Conservation (phyloP, 2,888 invertebrate genomes). For the Luffia ferchaultella region DNA sequence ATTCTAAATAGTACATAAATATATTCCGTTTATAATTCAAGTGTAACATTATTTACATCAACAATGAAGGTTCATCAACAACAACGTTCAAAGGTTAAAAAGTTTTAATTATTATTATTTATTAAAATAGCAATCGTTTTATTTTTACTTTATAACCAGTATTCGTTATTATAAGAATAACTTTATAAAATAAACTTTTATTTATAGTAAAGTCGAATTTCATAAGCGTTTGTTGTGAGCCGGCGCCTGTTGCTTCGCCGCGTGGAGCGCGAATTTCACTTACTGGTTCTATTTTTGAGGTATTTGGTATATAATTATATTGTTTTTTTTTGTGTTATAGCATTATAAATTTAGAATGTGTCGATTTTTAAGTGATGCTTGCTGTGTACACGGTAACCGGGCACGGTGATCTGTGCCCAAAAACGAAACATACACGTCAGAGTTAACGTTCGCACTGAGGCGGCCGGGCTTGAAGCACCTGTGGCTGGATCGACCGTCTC, state of each 20-base stretch:
- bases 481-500: slow-evolving; percentile 58
- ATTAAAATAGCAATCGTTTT: not conserved
- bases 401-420: not conserved
- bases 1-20: not conserved
- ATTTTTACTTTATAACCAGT: slow-evolving; percentile 15
- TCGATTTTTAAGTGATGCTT: not conserved
- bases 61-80: not conserved
- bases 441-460: slow-evolving; percentile 33
- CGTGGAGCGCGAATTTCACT: not conserved
- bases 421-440: slow-evolving; percentile 11
- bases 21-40: not conserved
- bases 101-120: too few relatives aligned
- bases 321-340: too few relatives aligned
- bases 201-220: slow-evolving; percentile 5
- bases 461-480: slow-evolving; percentile 55
- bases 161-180: not conserved
- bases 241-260: not conserved
- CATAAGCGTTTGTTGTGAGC: not conserved
- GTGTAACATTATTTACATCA: not conserved
- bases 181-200: slow-evolving; percentile 3
- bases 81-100: not conserved
- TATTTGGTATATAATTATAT: too few relatives aligned
- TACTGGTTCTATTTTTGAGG: too few relatives aligned
- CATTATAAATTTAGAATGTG: not conserved
- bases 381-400: too few relatives aligned